phyloP scores from a whole-genome alignment of 2,888 invertebrate genomes.

The Leptopilina syphax region DNA sequence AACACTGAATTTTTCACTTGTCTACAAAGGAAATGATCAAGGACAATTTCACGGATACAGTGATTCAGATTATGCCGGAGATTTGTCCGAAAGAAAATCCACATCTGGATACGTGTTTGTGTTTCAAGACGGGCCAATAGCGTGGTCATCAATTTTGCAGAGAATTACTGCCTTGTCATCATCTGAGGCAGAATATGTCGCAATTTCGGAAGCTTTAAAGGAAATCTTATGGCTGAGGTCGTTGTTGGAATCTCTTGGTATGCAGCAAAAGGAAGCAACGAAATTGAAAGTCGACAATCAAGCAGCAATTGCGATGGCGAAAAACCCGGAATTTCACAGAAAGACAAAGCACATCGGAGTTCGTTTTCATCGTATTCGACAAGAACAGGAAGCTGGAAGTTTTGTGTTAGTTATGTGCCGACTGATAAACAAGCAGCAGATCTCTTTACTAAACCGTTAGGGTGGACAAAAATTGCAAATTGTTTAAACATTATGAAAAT shows the following conservation, averaged over 20 bases:
- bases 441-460: conserved; percentile 16
- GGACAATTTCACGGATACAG: conserved; percentile 45
- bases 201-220: conserved; percentile 27
- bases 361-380: conserved; percentile 34
- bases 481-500: not conserved
- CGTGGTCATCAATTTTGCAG: too few species aligned
- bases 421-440: conserved; percentile 11
- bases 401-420: conserved; percentile 9
- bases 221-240: conserved; percentile 29
- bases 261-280: not conserved
- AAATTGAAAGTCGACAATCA: conserved; percentile 31
- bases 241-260: conserved; percentile 7
- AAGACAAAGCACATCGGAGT: conserved; percentile 37
- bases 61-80: conserved; percentile 46
- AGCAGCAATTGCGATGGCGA: conserved; percentile 28
- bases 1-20: conserved; percentile 32
- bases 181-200: too few species aligned
- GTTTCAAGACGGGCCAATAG: too few species aligned
- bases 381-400: conserved; percentile 31
- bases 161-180: too few species aligned
- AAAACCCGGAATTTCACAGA: conserved; percentile 40
- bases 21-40: not conserved
- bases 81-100: conserved; percentile 10
- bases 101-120: not conserved
- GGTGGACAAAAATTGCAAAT: conserved; percentile 13